Base-by-base conservation (phyloP, 2,888 invertebrate species). In the Acrobasis repandana region DNA sequence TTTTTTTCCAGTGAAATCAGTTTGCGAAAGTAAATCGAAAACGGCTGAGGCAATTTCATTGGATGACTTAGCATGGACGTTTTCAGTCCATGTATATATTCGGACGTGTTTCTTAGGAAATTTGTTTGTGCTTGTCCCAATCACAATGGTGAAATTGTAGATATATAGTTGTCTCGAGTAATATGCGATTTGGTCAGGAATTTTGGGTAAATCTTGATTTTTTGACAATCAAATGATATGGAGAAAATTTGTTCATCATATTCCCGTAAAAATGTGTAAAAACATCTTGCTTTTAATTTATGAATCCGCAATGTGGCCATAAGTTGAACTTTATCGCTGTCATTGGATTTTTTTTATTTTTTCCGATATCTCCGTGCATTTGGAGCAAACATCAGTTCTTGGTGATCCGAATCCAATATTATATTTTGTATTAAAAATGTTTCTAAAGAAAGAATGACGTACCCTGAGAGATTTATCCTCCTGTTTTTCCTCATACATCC, bases 231-330 rank as follows among this genome's bases (percentile, higher is more conserved):
- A 51, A 62, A 67, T 3, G 65, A 67, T 36, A 67, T 62, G 2
- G 62, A 50, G 11, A 64, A 47, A 38, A 67, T 64, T 34, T 62
- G 43, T 0, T 66, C 65, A 48, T 63, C 60, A 20, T 62, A 49
- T 51, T 65, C 65, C 34, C 61, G 50, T 48, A 67, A 38, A 61
- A 63, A 64, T 6, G 51, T 56, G 52, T 65, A 67, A 63, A 70
- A 70, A 33, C 58, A 64, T 51, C n/a, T n/a, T n/a, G n/a, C n/a
- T 57, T 65, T 66, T 9, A 69, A 56, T 46, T 56, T 64, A 54
- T 70, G 69, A n/a, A 68, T 58, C 46, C 65, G 60, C 61, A 65
- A 66, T 61, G 50, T 33, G 47, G 60, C 61, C 58, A 67, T 69
- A 4, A 62, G 20, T 52, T 58, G 34, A 46, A 63, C 51, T 61